Evolutionary conservation across 2,113 vertebrate species (phyloP).

Genomic region (Toxotes jaculatrix): DNA sequence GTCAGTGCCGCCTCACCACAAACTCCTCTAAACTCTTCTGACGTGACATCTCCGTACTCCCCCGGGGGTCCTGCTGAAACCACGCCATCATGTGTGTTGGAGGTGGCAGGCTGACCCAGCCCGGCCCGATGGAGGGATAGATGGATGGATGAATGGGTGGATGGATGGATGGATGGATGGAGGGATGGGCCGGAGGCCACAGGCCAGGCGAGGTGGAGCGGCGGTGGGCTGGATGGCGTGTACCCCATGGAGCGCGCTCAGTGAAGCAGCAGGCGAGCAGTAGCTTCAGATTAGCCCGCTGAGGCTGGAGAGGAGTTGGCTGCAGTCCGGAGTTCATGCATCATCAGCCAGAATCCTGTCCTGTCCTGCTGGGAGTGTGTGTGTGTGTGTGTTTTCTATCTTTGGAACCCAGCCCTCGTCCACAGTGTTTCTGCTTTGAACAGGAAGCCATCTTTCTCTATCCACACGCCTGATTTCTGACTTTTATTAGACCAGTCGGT

Average conservation of each 20-base stretch:
- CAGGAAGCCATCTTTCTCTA: conserved; percentile 24
- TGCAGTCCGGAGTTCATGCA: conserved; percentile 71
- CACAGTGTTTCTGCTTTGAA: conserved; percentile 23
- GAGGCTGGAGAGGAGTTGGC: conserved; percentile 79
- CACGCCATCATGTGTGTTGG: conserved; percentile 11
- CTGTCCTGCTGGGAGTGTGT: conserved; percentile 26
- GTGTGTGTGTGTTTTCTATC: conserved; percentile 8
- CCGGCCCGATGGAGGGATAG: conserved; percentile 14
- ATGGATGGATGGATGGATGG: conserved; percentile 36
- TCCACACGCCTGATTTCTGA: background rate
- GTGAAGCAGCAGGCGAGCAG: conserved; percentile 74
- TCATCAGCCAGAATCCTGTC: conserved; percentile 58
- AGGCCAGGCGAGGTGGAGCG: background rate
- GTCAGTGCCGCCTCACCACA: background rate
- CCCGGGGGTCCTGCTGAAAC: conserved; percentile 38
- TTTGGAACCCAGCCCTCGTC: background rate
- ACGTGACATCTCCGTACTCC: conserved; percentile 41
- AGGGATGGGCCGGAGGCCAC: conserved; percentile 21
- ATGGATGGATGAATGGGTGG: conserved; percentile 34
- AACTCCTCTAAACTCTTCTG: conserved; percentile 39
- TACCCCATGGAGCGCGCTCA: conserved; percentile 55
- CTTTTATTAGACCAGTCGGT: background rate
- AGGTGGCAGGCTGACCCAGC: conserved; percentile 20
- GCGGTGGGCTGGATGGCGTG: conserved; percentile 34
- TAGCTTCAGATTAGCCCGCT: conserved; percentile 76